Evolutionary conservation across 2,797 vertebrate species (phyloP).

Genomic region (Notolepis coatsorum): DNA sequence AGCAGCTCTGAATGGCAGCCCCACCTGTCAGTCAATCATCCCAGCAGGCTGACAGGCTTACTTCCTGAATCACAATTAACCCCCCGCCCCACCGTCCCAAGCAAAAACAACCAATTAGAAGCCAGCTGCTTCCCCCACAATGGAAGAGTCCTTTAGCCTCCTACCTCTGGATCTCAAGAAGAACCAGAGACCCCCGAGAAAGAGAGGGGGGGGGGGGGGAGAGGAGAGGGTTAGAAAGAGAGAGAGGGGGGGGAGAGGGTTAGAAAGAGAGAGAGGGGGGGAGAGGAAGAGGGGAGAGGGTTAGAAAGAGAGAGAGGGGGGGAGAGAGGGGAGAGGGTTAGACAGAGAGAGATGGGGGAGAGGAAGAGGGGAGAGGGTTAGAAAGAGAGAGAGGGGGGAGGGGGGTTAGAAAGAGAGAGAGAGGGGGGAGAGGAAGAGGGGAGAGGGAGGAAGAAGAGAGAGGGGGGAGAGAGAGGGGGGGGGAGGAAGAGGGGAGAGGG

Average conservation of each 20-base stretch:
- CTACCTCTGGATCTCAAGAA: constrained; percentile 41
- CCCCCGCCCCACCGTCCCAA: constrained; percentile 22
- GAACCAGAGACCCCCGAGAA: constrained; percentile 46
- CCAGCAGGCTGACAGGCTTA: constrained; percentile 22
- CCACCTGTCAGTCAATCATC: constrained; percentile 46
- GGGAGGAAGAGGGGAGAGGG: no score
- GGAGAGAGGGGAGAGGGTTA: no score
- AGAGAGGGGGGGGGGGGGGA: constrained; percentile 14
- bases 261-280: no score
- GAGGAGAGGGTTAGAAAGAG: no score
- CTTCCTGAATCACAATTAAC: constrained; percentile 53
- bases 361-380: constrained; percentile 45
- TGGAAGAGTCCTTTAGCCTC: constrained; percentile 41
- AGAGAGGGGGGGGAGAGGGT: no score
- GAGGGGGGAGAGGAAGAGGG: background rate
- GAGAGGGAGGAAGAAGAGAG: background rate
- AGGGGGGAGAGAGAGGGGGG: no score
- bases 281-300: constrained; percentile 49
- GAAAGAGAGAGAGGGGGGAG: constrained; percentile 55
- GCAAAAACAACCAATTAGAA: constrained; percentile 36
- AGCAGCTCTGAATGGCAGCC: constrained; percentile 17
- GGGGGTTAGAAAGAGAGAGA: no score
- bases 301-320: no score
- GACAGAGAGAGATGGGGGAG: no score
- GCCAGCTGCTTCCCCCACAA: constrained; percentile 46